Conservation (phyloP, 2,113 vertebrate species). For the Indicator indicator region DNA sequence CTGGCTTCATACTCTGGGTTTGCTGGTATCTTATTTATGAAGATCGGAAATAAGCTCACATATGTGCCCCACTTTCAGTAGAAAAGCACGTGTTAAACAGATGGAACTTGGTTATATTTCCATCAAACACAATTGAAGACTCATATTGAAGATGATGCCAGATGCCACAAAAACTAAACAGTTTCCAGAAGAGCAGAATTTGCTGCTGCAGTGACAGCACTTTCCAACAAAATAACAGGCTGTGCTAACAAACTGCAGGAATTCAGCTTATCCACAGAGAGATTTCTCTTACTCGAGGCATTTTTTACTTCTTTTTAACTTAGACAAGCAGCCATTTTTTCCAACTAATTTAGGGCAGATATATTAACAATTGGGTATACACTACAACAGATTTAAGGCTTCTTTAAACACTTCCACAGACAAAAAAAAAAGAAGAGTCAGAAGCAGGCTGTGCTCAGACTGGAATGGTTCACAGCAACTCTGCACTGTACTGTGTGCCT, state of each 20-base stretch:
- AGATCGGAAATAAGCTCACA: slow-evolving; percentile 61
- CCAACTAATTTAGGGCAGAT: not conserved
- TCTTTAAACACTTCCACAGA: not conserved
- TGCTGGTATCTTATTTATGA: slow-evolving; percentile 68
- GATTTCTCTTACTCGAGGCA: not conserved
- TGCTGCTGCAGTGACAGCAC: slow-evolving; percentile 59
- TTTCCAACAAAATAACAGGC: slow-evolving; percentile 64
- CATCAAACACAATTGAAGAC: slow-evolving; percentile 64
- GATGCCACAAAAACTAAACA: slow-evolving; percentile 70
- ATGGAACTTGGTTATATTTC: slow-evolving; percentile 69
- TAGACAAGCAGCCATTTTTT: not conserved
- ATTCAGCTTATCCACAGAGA: not conserved
- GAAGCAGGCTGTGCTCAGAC: not conserved
- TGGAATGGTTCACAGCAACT: accelerated
- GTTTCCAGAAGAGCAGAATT: slow-evolving; percentile 63
- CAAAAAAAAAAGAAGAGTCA: not conserved
- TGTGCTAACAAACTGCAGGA: slow-evolving; percentile 50
- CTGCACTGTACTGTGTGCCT: accelerated
- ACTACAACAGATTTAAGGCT: not conserved
- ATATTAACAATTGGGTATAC: not conserved
- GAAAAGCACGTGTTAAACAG: slow-evolving; percentile 66
- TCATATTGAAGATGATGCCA: slow-evolving; percentile 67
- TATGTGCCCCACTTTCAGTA: slow-evolving; percentile 46
- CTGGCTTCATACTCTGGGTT: slow-evolving; percentile 40
- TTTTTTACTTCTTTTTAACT: not conserved